These are phyloP conservation scores for Smithornis capensis DNA, from an alignment of 2,113 vertebrate genomes.

Conservation along the genomic window DNA sequence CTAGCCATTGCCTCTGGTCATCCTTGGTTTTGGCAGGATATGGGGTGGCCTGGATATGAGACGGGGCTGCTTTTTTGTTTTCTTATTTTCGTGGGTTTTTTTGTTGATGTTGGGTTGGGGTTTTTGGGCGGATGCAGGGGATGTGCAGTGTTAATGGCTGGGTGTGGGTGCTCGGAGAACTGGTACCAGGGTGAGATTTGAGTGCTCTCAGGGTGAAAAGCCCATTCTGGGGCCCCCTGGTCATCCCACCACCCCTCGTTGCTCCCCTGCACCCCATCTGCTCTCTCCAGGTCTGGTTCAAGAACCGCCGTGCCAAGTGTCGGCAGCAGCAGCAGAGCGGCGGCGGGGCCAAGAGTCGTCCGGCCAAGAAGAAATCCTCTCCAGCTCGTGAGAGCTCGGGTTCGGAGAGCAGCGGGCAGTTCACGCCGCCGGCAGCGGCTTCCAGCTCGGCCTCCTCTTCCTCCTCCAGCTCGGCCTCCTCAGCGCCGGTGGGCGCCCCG, in stretches of 20 bases:
- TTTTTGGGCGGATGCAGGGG: neutral
- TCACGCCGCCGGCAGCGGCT: conserved; percentile 91
- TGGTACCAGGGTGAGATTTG: neutral
- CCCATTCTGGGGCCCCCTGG: neutral
- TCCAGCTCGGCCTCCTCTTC: conserved; percentile 91
- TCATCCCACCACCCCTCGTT: rapidly evolving
- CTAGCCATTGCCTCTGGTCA: rapidly evolving
- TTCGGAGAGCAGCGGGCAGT: conserved; percentile 96
- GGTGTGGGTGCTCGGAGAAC: neutral
- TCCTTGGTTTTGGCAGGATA: neutral
- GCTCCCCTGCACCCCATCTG: neutral
- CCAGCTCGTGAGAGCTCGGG: conserved; percentile 95
- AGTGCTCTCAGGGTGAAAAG: neutral
- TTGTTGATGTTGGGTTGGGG: neutral
- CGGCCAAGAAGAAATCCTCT: conserved; percentile 93
- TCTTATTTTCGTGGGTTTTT: neutral
- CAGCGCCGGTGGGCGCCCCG: conserved; percentile 73
- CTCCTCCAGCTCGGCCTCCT: conserved; percentile 86
- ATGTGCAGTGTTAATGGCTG: neutral
- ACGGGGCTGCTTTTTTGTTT: too few species aligned
- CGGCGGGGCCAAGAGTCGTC: conserved; percentile 86
- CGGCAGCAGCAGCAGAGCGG: conserved; percentile 93
- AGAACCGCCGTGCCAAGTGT: conserved; percentile 96
- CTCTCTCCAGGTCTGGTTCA: conserved; percentile 91
- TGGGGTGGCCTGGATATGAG: neutral